These are phyloP conservation scores for Caenorhabditis latens DNA, from an alignment of 1,140 invertebrate species.

Conservation along the genomic window DNA sequence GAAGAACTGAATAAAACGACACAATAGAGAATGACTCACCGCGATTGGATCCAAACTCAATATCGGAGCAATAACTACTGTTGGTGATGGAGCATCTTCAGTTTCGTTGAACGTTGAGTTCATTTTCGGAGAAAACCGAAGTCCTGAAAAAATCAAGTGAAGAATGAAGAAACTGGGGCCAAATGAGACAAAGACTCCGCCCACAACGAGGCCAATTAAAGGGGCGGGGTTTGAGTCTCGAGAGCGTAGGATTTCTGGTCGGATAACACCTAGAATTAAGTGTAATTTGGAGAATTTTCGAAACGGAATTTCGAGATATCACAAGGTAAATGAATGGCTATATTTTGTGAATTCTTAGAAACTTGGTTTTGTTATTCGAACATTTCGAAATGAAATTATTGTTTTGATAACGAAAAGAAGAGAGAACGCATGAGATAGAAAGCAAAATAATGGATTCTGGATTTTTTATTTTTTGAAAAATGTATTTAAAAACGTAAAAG, in stretches of 20 bases:
- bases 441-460: not conserved
- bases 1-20: too few relatives aligned
- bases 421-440: not conserved
- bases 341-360: not conserved
- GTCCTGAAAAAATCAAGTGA: not conserved
- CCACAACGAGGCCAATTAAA: not conserved
- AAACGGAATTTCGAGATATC: not conserved
- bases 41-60: slow-evolving; percentile 20
- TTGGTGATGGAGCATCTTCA: slow-evolving; percentile 3
- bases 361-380: not conserved
- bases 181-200: not conserved
- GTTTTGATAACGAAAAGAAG: not conserved
- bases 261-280: slow-evolving; percentile 15
- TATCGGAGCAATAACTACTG: slow-evolving; percentile 2
- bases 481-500: too few relatives aligned
- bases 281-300: not conserved
- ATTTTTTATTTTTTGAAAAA: too few relatives aligned
- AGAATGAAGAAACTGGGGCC: not conserved
- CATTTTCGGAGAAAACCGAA: not conserved
- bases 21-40: not conserved
- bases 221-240: not conserved
- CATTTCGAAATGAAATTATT: not conserved
- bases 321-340: not conserved
- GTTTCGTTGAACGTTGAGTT: slow-evolving; percentile 31
- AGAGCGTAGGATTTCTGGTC: slow-evolving; percentile 32